A percentile compares a stretch with the other conserved stretches of the same genome.
These are phyloP conservation scores for Selene dorsalis DNA, from an alignment of 2,797 vertebrate genomes.

Conservation along the genomic window DNA sequence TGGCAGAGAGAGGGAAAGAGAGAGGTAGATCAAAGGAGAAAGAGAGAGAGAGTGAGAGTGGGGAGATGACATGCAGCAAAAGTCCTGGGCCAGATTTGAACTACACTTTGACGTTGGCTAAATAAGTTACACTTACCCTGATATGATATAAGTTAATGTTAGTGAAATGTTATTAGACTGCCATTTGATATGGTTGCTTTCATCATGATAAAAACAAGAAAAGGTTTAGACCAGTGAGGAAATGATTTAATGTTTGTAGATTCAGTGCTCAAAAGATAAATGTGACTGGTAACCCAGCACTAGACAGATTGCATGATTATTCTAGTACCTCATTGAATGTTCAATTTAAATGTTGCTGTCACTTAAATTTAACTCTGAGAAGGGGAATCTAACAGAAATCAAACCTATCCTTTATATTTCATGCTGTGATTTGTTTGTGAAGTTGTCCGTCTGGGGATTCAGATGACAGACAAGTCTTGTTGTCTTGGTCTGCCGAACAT, in stretches of 20 bases:
- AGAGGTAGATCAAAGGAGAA: too few species aligned
- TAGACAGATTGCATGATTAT: background rate
- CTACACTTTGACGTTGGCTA: background rate
- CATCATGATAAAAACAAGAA: constrained; percentile 14
- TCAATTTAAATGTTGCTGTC: constrained; percentile 40
- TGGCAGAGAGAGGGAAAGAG: too few species aligned
- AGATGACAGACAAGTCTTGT: constrained; percentile 71
- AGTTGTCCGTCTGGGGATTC: constrained; percentile 55
- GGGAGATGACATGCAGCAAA: background rate
- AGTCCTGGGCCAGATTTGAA: background rate
- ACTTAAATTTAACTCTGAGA: constrained; percentile 28
- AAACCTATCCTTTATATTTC: constrained; percentile 45
- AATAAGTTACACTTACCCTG: background rate
- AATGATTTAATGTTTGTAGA: constrained; percentile 1
- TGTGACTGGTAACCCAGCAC: background rate
- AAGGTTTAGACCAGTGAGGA: background rate
- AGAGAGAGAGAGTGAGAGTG: background rate
- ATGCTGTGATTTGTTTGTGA: constrained; percentile 61
- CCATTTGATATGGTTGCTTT: background rate
- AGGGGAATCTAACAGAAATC: constrained; percentile 36
- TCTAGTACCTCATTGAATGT: constrained; percentile 3
- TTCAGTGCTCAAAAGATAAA: background rate
- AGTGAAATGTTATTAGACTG: background rate
- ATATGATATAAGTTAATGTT: too few species aligned
- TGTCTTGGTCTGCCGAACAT: constrained; percentile 71